Conservation (phyloP, 2,797 vertebrate genomes). For the Denticeps clupeoides region DNA sequence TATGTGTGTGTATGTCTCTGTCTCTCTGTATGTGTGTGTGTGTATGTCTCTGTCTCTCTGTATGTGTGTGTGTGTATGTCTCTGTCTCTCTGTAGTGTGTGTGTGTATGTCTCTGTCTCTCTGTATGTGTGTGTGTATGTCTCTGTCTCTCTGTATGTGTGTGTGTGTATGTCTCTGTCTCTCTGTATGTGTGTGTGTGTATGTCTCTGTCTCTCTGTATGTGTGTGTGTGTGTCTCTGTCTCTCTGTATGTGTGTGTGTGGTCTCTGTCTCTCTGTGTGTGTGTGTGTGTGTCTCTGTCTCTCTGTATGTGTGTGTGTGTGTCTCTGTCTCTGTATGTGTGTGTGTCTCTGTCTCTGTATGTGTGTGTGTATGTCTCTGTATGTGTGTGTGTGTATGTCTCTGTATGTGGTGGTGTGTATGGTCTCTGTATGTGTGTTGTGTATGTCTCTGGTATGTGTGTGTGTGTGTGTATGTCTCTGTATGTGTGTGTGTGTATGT, state of each 20-base stretch:
- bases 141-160: too few species aligned
- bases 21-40: too few species aligned
- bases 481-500: background rate
- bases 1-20: too few species aligned
- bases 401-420: background rate
- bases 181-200: too few species aligned
- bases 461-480: constrained; percentile 5
- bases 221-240: background rate
- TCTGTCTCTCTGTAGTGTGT: too few species aligned
- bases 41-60: too few species aligned
- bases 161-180: too few species aligned
- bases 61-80: too few species aligned
- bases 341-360: background rate
- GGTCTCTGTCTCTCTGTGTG: background rate
- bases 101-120: too few species aligned
- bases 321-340: background rate
- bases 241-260: background rate
- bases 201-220: too few species aligned
- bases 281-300: background rate
- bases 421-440: background rate
- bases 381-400: constrained; percentile 10
- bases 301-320: background rate
- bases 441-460: background rate
- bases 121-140: too few species aligned
- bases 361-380: constrained; percentile 3